A percentile compares a stretch with the other conserved stretches of the same genome.
Evolutionary conservation across 2,113 vertebrate species (phyloP).

Genomic region (Natator depressus): DNA sequence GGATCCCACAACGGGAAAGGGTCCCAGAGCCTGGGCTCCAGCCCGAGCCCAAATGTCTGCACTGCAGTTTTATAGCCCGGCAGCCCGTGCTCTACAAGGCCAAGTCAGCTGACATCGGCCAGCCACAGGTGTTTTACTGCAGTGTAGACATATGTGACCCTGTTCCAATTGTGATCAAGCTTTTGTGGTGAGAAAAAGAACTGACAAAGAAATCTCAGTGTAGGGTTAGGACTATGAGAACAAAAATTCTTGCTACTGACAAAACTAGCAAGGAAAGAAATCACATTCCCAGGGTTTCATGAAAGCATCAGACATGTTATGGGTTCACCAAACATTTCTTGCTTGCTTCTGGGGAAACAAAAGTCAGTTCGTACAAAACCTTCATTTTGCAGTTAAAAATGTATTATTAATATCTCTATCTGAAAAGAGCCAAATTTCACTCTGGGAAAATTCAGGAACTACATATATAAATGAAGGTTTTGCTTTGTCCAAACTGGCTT

Average conservation of each 20-base stretch:
- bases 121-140: neutral
- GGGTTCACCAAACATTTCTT: neutral
- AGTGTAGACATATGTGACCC: neutral
- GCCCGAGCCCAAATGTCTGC: neutral
- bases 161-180: neutral
- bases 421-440: neutral
- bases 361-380: rapidly evolving
- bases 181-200: neutral
- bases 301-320: neutral
- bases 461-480: neutral
- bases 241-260: neutral
- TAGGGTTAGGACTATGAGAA: neutral
- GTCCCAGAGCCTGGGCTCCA: neutral
- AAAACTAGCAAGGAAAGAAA: neutral
- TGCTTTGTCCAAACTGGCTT: neutral
- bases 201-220: neutral
- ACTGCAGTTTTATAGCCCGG: neutral
- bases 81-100: neutral
- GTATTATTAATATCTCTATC: neutral
- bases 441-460: rapidly evolving
- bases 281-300: neutral
- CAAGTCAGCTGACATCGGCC: neutral
- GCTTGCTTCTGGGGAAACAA: neutral
- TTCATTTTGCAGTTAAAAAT: neutral
- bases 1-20: neutral